Base-by-base conservation (phyloP, 30 jellyfish, hydroid and myxozoan genomes). In the Aurelia coerulea region DNA sequence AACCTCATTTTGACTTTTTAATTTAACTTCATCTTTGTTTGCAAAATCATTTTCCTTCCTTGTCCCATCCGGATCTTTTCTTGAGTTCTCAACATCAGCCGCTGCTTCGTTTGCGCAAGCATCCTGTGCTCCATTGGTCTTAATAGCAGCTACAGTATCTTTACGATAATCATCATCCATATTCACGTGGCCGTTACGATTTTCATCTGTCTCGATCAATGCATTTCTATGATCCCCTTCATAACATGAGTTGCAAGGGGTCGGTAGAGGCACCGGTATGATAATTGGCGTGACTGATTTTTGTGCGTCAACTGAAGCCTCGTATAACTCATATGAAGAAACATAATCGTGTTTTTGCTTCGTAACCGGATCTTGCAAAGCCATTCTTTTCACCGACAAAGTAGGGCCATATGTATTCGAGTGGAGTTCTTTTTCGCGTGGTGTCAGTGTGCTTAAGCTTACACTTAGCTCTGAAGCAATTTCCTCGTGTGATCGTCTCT, bases 311-410 rank as follows among this genome's bases (percentile, higher is more conserved):
- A 51, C 58, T 39, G 34, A 16, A 4, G 83, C 68, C 41, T 84
- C 88, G 78, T 73, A 84, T 51, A 84, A 51, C 35, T 73, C 93
- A 37, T 84, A 62, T 14, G 83, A 42, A 2, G 93, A 64, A 3
- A 74, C 52, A 18, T 71, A 2, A 18, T 74, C 86, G 17, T 50
- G 83, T 33, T 84, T 49, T 9, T 79, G 33, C 18, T 33, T 73
- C 42, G 62, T n/a, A 13, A 52, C 60, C 14, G 93, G 86, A 15
- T 68, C 83, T 46, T 34, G 72, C 64, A 73, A 49, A 5, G 77
- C 49, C 39, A 60, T 16, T 46, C 31, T 74, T 11, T 62, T 16
- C 14, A 74, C 62, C 10, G 41, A 10, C 7, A 73, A 35, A 17
- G 87, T 81, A 0, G 53, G 65, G 37, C 62, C 62, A 12, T 42